These are phyloP conservation scores for Drosophila nigritarsus DNA, from an alignment of 2,888 invertebrate genomes.

Conservation along the genomic window DNA sequence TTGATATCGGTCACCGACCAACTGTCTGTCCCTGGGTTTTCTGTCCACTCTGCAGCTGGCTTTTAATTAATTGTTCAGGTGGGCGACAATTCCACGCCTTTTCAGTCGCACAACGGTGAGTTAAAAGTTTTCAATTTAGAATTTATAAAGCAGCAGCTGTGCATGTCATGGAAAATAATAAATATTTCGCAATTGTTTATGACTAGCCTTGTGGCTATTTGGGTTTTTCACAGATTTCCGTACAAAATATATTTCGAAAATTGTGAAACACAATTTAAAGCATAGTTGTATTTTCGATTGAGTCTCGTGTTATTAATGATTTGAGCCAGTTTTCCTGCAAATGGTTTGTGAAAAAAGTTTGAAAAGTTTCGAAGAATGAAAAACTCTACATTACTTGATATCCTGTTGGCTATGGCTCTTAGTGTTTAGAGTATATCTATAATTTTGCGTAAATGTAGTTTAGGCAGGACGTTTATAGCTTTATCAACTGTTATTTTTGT, in stretches of 20 bases:
- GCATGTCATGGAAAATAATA: conserved; percentile 46
- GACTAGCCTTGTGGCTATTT: conserved; percentile 10
- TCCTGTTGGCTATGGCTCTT: background rate
- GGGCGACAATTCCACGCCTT: conserved; percentile 18
- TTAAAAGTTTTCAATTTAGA: conserved; percentile 48
- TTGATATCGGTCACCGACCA: conserved; percentile 54
- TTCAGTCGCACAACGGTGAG: conserved; percentile 4
- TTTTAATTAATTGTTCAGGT: conserved; percentile 66
- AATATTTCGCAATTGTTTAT: conserved; percentile 52
- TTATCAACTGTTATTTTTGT: background rate
- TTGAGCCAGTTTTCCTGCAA: conserved; percentile 54
- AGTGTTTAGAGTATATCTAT: background rate
- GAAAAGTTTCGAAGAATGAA: background rate
- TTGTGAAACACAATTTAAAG: conserved; percentile 10
- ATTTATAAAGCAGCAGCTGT: conserved; percentile 41
- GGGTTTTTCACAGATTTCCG: conserved; percentile 37
- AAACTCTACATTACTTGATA: background rate
- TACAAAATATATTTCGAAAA: conserved; percentile 27
- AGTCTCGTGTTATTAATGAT: conserved; percentile 61
- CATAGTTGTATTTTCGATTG: conserved; percentile 8
- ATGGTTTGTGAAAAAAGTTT: conserved; percentile 41
- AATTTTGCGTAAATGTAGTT: background rate
- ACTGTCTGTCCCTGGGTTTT: conserved; percentile 1
- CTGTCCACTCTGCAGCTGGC: conserved; percentile 20
- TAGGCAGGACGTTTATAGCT: background rate